These are phyloP conservation scores for Ploceus nigricollis DNA, from an alignment of 2,113 vertebrate genomes.

Conservation along the genomic window DNA sequence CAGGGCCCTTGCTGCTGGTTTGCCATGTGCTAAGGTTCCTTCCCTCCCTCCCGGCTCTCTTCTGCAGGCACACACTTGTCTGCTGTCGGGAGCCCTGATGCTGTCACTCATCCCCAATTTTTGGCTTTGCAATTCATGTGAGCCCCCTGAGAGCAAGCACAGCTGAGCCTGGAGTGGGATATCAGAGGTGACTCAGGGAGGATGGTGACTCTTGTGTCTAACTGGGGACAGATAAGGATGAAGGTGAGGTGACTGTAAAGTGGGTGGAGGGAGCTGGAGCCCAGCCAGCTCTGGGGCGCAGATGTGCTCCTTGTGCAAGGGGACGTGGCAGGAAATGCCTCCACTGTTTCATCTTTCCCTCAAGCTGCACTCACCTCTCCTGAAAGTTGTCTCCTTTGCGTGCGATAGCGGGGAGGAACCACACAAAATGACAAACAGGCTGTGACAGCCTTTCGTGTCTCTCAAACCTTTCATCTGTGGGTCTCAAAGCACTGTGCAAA, in stretches of 20 bases:
- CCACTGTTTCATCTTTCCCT: accelerated
- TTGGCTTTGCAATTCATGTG: not conserved
- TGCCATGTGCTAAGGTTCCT: not conserved
- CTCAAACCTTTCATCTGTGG: not conserved
- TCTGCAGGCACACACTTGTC: not conserved
- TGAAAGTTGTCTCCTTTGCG: not conserved
- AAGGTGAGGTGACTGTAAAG: not conserved
- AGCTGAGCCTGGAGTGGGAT: not conserved
- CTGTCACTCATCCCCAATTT: accelerated
- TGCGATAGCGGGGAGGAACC: not conserved
- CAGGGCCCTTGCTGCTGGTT: not conserved
- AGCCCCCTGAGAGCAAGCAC: not conserved
- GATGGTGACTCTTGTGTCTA: not conserved
- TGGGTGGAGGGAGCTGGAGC: not conserved
- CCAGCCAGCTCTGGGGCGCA: not conserved
- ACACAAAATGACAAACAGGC: not conserved
- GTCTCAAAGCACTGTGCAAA: not conserved
- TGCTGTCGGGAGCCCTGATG: not conserved
- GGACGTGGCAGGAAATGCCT: not conserved
- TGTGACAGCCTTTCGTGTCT: not conserved
- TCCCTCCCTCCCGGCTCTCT: not conserved
- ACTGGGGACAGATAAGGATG: not conserved
- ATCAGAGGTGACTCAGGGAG: not conserved
- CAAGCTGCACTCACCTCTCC: not conserved
- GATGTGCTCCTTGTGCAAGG: not conserved